These are phyloP conservation scores for Microtus montanus DNA, from an alignment of 2,113 vertebrate species.

Conservation along the genomic window DNA sequence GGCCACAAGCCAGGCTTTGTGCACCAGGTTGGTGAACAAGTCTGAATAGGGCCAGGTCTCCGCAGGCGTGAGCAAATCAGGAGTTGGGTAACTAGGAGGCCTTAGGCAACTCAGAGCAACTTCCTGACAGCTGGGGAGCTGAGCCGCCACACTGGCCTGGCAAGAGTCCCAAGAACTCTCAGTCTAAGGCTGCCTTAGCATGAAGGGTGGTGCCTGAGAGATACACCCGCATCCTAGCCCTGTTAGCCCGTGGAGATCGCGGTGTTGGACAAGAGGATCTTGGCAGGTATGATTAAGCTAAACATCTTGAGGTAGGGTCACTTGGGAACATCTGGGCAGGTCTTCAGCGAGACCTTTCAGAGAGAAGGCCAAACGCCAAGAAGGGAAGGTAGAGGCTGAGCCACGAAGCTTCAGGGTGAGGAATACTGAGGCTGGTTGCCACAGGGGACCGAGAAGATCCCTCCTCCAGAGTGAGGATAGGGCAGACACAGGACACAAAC, in stretches of 20 bases:
- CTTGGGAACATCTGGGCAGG: background rate
- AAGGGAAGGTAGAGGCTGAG: background rate
- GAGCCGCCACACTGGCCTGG: rapidly evolving
- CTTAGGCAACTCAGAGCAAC: background rate
- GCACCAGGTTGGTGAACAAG: background rate
- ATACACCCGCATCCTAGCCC: background rate
- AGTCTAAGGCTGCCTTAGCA: too few species aligned
- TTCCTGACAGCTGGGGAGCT: background rate
- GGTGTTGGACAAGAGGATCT: background rate
- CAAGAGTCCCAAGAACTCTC: too few species aligned
- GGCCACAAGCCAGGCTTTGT: background rate
- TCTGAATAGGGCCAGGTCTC: background rate
- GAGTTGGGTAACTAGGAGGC: background rate
- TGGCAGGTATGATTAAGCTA: background rate
- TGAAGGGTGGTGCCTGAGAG: background rate
- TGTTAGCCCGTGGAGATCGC: rapidly evolving
- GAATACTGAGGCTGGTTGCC: background rate
- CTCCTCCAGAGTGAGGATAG: background rate
- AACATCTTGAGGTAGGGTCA: background rate
- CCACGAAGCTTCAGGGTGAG: background rate
- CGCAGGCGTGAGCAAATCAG: background rate
- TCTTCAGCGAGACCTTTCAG: background rate
- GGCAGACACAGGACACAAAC: too few species aligned
- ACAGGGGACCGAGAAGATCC: background rate
- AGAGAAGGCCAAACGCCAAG: rapidly evolving